phyloP scores from a whole-genome alignment of 2,113 vertebrate species.

The mouse (Mus musculus) region DNA sequence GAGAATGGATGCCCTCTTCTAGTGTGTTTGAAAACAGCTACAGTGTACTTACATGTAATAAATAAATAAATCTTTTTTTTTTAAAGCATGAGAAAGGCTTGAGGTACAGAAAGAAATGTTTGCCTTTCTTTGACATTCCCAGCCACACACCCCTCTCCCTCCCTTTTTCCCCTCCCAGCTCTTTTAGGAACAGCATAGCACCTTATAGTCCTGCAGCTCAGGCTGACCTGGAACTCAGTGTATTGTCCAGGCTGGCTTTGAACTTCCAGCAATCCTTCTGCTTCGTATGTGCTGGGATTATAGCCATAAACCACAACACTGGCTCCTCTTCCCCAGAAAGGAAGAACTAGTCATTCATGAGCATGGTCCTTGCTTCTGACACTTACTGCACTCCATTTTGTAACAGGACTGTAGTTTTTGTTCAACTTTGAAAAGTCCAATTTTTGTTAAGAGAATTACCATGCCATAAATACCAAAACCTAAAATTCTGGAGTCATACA shows the following conservation, averaged over 20 bases:
- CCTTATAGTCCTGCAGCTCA: background rate
- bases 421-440: background rate
- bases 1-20: too few species aligned
- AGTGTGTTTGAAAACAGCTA: too few species aligned
- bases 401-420: constrained; percentile 13
- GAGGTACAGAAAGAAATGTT: background rate
- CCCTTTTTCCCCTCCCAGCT: background rate
- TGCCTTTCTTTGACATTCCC: background rate
- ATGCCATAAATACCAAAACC: constrained; percentile 18
- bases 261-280: background rate
- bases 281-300: background rate
- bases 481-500: background rate
- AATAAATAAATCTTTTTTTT: too few species aligned
- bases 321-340: background rate
- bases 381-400: background rate
- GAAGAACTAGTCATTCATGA: constrained; percentile 28
- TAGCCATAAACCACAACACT: background rate
- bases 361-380: background rate
- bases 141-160: background rate
- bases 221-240: background rate
- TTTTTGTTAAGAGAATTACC: constrained; percentile 12
- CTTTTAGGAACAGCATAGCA: background rate
- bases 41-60: too few species aligned
- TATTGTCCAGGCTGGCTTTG: background rate
- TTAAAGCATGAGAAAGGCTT: background rate